Base-by-base conservation (phyloP, 2,888 invertebrate species). In the Drymonia ruficornis region DNA sequence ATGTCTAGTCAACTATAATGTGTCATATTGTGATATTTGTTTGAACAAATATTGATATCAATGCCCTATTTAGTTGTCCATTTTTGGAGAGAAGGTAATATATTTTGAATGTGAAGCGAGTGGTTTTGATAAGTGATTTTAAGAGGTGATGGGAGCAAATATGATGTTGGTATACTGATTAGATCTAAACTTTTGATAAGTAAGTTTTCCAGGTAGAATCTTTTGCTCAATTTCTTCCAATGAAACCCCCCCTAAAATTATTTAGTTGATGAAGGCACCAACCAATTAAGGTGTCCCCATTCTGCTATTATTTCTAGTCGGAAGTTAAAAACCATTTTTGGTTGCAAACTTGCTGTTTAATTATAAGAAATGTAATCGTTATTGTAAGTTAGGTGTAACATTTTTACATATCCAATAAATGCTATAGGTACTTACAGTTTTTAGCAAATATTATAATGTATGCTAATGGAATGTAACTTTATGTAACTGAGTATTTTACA, bases 191-290 rank as follows among this genome's bases (percentile, higher is more conserved):
- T 64, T 61, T 60, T 59, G 43, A 56, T 16, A 28, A 13, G 19
- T 48, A 2, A 34, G 29, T 40, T 52, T 48, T 55, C 42, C 46
- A 43, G 42, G 62, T 64, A 59, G 45, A 63, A 70, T 74, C 44
- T 63, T 63, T 77, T 75, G 78, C 77, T 81, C 78, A 83, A 81
- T 60, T 63, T 72, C 77, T 77, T 77, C 72, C 68, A 70, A 45
- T 58, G 50, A 55, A 47, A 51, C 55, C 54, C 61, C 23, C 23
- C 53, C 55, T 53, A 53, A 47, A 49, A 52, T 48, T 23, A 44
- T 52, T 66, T 62, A 45, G n/a, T n/a, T n/a, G n/a, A n/a, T n/a
- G n/a, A n/a, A n/a, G n/a, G n/a, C n/a, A n/a, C n/a, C n/a, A 15
- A 40, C 16, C 16, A 9, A 40, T 7, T 16, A 40, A 7, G 9